Base-by-base conservation (phyloP, 2,888 invertebrate genomes). In the Gastracanthus pulcherrimus region DNA sequence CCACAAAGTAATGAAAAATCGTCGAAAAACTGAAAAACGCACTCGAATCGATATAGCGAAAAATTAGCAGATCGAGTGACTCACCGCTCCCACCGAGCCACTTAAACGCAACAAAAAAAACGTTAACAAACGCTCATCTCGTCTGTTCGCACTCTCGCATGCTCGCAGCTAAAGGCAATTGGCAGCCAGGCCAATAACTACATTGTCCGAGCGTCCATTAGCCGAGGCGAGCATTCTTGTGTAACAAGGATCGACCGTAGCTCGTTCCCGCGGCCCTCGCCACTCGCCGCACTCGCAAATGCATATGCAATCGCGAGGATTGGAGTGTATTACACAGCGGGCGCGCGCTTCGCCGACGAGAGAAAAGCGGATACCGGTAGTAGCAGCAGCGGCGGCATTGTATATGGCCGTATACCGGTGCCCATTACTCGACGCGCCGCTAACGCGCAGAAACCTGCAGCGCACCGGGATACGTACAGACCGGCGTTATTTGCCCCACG, bases 171-270 rank as follows among this genome's bases (percentile, higher is more conserved):
- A n/a, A n/a, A n/a, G n/a, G n/a, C n/a, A n/a, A n/a, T n/a, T n/a
- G n/a, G n/a, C n/a, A n/a, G n/a, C n/a, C n/a, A n/a, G n/a, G n/a
- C n/a, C 34, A 55, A 31, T 60, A 29, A 60, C 60, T 31, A 45
- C 58, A 58, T 41, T 41, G 29, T 29, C 9, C 60, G 19, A 72
- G 31, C 31, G 45, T 62, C 72, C 62, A 74, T 74, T 74, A 62
- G 55, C 23, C 23, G 55, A 0, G 9, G 51, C 34, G 45, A 11
- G 74, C 26, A 67, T 76, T 76, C 67, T 51, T 48, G 67, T 58
- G 67, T 76, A 67, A 76, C 67, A 55, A 67, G 66, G 11, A 72
- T 72, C 45, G 31, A 58, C n/a, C 69, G 7, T 13, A 11, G 19
- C 19, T n/a, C 26, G 70, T 19, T 67, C 26, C n/a, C 7, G 69